Conservation (phyloP, 2,888 invertebrate genomes). For the Agrotis clavis region DNA sequence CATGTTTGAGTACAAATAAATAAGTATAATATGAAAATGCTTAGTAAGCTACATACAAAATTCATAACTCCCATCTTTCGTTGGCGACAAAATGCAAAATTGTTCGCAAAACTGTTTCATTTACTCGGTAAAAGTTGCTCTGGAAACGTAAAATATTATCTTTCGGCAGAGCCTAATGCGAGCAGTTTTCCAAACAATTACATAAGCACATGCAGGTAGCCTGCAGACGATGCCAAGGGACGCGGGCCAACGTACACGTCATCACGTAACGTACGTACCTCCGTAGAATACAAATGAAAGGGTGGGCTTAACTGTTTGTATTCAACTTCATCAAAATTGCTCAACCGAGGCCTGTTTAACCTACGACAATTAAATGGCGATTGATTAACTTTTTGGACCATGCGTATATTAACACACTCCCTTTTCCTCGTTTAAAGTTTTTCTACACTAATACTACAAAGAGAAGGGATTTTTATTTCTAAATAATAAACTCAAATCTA, state of each 20-base stretch:
- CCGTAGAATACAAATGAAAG: conserved; percentile 64
- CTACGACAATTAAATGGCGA: conserved; percentile 51
- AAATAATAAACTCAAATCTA: too few relatives aligned
- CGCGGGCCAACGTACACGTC: conserved; percentile 59
- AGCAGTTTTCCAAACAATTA: conserved; percentile 64
- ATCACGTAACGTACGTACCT: conserved; percentile 56
- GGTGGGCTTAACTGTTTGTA: conserved; percentile 59
- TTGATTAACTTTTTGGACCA: conserved; percentile 38
- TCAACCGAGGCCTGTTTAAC: conserved; percentile 47
- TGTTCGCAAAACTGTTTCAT: conserved; percentile 39
- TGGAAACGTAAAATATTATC: conserved; percentile 37
- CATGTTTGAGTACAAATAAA: background rate
- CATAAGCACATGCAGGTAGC: conserved; percentile 55
- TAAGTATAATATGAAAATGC: background rate
- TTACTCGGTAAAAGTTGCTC: conserved; percentile 29
- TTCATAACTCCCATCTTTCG: conserved; percentile 13
- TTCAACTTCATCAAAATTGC: conserved; percentile 60
- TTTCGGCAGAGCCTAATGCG: conserved; percentile 41
- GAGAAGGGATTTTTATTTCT: too few relatives aligned
- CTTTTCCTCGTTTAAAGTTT: conserved; percentile 6
- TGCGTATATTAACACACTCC: background rate
- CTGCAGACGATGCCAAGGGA: conserved; percentile 58
- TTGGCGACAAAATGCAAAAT: conserved; percentile 25
- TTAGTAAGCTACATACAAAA: background rate
- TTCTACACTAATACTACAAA: background rate